Percentiles rank a stretch among this genome's conserved stretches.
These are phyloP conservation scores for Mnemiopsis leidyi DNA, from an alignment of 37 sponge, comb jelly and placozoan genomes.

Conservation along the genomic window DNA sequence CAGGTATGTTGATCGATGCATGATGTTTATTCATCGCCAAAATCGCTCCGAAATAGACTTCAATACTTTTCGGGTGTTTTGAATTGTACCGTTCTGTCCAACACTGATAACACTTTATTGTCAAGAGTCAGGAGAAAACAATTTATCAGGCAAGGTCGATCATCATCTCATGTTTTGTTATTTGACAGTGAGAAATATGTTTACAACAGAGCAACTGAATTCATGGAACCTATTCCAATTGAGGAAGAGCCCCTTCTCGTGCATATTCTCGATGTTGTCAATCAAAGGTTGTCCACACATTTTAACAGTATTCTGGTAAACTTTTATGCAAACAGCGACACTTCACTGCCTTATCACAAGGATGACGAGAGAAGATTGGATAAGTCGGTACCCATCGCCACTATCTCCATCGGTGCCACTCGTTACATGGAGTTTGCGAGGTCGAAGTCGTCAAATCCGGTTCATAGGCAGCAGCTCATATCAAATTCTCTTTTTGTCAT, in stretches of 20 bases:
- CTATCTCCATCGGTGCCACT: neutral
- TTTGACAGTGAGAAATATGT: neutral
- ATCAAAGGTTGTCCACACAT: neutral
- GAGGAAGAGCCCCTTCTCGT: neutral
- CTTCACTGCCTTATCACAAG: neutral
- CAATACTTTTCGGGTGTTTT: no score
- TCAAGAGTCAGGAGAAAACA: no score
- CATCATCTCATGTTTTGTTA: neutral
- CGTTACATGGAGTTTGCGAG: neutral
- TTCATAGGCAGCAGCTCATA: neutral
- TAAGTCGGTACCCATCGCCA: neutral
- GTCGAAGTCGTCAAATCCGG: neutral
- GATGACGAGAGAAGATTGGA: neutral
- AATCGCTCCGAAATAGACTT: no score
- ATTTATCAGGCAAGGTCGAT: neutral
- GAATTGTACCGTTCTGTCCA: no score
- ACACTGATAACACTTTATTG: no score
- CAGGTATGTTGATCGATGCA: no score
- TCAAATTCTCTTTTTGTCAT: neutral
- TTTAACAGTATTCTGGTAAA: neutral
- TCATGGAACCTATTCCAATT: neutral
- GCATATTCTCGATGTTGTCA: neutral
- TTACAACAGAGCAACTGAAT: neutral
- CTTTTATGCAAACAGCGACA: neutral
- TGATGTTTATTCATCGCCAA: no score